Evolutionary conservation across 2,888 invertebrate genomes (phyloP).

Genomic region (Synanthedon tipuliformis): DNA sequence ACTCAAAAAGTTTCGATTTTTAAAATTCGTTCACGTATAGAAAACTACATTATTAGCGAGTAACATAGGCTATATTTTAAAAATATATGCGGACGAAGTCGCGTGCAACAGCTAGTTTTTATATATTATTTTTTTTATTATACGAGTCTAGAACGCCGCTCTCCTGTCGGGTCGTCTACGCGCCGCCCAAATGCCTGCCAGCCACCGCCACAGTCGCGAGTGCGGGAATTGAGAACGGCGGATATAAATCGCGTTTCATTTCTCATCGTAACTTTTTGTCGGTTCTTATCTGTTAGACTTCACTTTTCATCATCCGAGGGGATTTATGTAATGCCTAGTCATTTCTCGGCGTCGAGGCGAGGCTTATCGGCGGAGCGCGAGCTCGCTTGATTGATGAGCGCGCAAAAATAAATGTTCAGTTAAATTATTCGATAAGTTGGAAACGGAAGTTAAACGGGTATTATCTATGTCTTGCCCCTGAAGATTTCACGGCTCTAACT

Average conservation of each 20-base stretch:
- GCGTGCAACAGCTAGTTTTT: background rate
- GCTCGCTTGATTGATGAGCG: constrained; percentile 71
- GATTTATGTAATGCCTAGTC: constrained; percentile 73
- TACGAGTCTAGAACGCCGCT: background rate
- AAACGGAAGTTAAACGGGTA: constrained; percentile 72
- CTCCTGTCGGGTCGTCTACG: constrained; percentile 1
- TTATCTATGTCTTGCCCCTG: constrained; percentile 70
- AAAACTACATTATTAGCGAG: too few species aligned
- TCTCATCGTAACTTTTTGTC: constrained; percentile 73
- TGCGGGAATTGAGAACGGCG: constrained; percentile 42
- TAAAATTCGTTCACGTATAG: too few species aligned
- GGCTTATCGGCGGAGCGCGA: constrained; percentile 65
- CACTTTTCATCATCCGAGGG: constrained; percentile 73
- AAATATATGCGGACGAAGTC: too few species aligned
- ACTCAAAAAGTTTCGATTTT: too few species aligned
- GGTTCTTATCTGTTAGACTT: constrained; percentile 73
- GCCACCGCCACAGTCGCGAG: constrained; percentile 12
- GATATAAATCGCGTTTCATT: constrained; percentile 71
- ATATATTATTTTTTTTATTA: background rate
- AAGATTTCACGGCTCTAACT: constrained; percentile 65
- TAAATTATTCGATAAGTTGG: constrained; percentile 73
- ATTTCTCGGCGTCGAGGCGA: constrained; percentile 71
- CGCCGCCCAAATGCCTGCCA: constrained; percentile 9
- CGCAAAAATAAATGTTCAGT: constrained; percentile 73
- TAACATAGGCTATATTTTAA: too few species aligned